Conservation (phyloP, 2,797 vertebrate genomes). For the Amblyraja radiata region DNA sequence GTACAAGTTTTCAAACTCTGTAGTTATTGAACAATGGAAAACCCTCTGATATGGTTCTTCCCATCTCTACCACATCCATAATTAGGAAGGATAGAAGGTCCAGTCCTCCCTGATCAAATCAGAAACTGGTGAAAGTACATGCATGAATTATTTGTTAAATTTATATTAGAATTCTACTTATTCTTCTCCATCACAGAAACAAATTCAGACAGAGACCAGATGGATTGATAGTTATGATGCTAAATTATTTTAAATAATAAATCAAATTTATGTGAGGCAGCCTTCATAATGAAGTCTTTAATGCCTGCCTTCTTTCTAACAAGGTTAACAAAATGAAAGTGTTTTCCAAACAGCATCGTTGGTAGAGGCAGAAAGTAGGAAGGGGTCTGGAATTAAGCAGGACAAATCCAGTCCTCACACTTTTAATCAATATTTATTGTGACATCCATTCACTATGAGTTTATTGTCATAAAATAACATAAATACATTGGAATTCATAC, state of each 20-base stretch:
- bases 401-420: not conserved
- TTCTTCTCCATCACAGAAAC: too few relatives aligned
- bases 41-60: not conserved
- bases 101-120: not conserved
- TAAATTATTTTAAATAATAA: not conserved
- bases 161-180: too few relatives aligned
- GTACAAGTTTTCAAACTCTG: not conserved
- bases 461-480: not conserved
- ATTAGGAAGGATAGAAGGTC: not conserved
- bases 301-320: not conserved
- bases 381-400: not conserved
- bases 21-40: not conserved
- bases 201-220: not conserved
- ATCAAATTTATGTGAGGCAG: not conserved
- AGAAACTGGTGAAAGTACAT: not conserved
- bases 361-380: not conserved
- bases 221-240: not conserved
- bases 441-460: slow-evolving; percentile 9
- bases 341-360: not conserved
- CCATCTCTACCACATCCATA: not conserved
- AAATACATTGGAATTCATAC: not conserved
- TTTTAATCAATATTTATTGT: slow-evolving; percentile 27
- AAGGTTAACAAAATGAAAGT: not conserved
- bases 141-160: too few relatives aligned
- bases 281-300: not conserved